phyloP scores from a whole-genome alignment of 2,797 vertebrate species.

The Gymnodraco acuticeps region DNA sequence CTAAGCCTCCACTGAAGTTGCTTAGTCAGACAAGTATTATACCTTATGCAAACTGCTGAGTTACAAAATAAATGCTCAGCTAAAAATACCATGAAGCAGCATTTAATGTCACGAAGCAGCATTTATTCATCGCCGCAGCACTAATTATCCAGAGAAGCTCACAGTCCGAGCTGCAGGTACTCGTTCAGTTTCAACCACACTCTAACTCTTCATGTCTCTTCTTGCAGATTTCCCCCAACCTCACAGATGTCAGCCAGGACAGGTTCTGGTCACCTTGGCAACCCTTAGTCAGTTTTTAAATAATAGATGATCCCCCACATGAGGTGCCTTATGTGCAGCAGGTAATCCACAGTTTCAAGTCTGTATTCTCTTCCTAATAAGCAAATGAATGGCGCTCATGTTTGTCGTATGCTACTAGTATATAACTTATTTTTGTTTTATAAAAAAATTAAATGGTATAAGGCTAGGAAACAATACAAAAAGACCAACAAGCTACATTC shows the following conservation, averaged over 20 bases:
- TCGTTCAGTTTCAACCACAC: conserved; percentile 10
- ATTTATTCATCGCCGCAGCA: not conserved
- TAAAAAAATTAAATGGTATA: not conserved
- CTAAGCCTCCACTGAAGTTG: conserved; percentile 36
- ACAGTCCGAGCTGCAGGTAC: conserved; percentile 24
- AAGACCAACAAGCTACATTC: not conserved
- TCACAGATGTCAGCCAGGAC: conserved; percentile 14
- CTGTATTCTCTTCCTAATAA: not conserved
- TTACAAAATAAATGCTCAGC: conserved; percentile 27
- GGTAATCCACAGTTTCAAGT: not conserved
- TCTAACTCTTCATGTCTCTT: not conserved
- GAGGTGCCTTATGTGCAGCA: conserved; percentile 34
- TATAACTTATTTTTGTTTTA: too few relatives aligned
- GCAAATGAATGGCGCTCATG: not conserved
- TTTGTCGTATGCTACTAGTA: too few relatives aligned
- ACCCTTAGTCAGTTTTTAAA: conserved; percentile 41
- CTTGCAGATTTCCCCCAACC: not conserved
- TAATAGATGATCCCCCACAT: conserved; percentile 49
- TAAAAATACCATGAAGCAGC: conserved; percentile 44
- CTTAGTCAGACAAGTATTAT: conserved; percentile 40
- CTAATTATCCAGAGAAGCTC: conserved; percentile 36
- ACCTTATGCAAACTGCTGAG: conserved; percentile 47
- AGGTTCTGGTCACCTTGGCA: conserved; percentile 28
- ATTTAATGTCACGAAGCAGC: conserved; percentile 15
- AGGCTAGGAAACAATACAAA: not conserved